These are phyloP conservation scores for Hirudo medicinalis DNA, from an alignment of 1,140 invertebrate species.

Conservation along the genomic window DNA sequence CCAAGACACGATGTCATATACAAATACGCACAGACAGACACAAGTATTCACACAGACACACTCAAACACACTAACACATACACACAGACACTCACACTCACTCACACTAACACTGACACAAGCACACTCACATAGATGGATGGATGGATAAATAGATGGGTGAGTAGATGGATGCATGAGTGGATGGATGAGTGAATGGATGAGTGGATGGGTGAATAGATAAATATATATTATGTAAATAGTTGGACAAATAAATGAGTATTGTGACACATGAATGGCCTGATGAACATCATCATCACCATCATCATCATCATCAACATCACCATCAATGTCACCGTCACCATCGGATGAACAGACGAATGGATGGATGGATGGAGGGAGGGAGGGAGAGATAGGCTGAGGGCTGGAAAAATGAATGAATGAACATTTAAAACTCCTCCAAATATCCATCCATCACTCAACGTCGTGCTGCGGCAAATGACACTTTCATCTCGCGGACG, in stretches of 20 bases:
- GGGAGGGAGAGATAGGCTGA: background rate
- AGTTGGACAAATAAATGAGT: background rate
- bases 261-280: background rate
- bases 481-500: background rate
- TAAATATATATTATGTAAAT: background rate
- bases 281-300: no score
- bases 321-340: no score
- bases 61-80: background rate
- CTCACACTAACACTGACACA: background rate
- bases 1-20: background rate
- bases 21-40: background rate
- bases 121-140: background rate
- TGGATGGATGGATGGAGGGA: background rate
- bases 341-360: background rate
- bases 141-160: background rate
- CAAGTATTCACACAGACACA: background rate
- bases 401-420: constrained; percentile 3
- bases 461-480: no score
- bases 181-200: background rate
- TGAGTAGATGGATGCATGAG: background rate
- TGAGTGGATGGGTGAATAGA: background rate
- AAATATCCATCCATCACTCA: no score
- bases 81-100: background rate
- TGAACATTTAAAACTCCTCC: background rate
- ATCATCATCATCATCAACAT: no score